Evolutionary conservation across 2,888 invertebrate genomes (phyloP).

Genomic region (Pollenia griseotomentosa): DNA sequence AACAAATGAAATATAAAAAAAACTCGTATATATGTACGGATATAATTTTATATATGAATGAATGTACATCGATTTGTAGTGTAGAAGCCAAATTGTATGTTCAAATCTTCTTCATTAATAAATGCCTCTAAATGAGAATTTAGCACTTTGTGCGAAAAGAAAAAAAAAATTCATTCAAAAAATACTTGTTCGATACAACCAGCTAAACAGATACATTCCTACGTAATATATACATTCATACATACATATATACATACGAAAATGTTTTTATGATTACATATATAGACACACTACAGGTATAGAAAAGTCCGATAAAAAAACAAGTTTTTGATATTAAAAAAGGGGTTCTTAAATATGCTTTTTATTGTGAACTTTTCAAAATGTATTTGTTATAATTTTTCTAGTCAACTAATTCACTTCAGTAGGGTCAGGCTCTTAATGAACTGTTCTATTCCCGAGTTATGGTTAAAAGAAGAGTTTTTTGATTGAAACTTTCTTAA

Average conservation of each 20-base stretch:
- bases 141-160: constrained; percentile 40
- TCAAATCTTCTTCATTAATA: constrained; percentile 57
- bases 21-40: constrained; percentile 6
- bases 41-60: constrained; percentile 10
- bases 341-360: not conserved
- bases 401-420: no score
- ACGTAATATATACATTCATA: no score
- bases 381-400: no score
- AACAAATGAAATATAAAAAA: not conserved
- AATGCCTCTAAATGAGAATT: constrained; percentile 53
- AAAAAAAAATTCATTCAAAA: constrained; percentile 63
- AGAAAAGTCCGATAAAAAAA: constrained; percentile 2
- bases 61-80: constrained; percentile 33
- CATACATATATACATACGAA: not conserved
- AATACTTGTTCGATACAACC: constrained; percentile 39
- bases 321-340: not conserved
- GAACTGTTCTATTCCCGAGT: no score
- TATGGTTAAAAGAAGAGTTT: no score
- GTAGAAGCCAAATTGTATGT: constrained; percentile 53
- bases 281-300: not conserved
- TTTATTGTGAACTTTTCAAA: no score
- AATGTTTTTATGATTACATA: not conserved
- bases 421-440: no score
- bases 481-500: no score
- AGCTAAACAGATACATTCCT: constrained; percentile 13